Base-by-base conservation (phyloP, 2,113 vertebrate genomes). In the Myxocyprinus asiaticus region DNA sequence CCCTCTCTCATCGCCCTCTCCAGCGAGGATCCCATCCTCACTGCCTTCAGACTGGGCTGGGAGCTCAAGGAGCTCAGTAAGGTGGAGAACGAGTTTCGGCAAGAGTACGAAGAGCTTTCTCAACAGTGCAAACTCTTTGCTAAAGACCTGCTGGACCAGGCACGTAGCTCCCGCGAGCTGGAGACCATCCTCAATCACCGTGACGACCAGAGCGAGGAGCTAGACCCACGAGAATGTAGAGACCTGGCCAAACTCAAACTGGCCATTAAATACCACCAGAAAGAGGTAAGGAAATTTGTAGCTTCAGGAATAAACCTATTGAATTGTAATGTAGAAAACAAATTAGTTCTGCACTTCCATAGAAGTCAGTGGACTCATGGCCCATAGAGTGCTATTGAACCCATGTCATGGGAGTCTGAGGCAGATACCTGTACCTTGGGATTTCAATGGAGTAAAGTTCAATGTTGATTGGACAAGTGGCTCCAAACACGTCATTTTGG, bases 191-290 rank as follows among this genome's bases (percentile, higher is more conserved):
- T 99, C 80, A 98, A 99, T 77, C 96, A 98, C 91, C 89, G 96
- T 82, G 97, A 97, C 88, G 96, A 98, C 91, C 96, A 97, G 85
- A 97, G 95, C 0, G 97, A 98, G 78, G 97, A 98, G 64, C 91
- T 98, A 84, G 97, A 98, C 84, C 95, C 95, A 70, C 92, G 95
- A 4, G 96, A 97, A 87, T 95, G 95, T 88, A 94, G 97, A 22
- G 96, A 99, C 83, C 88, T 98, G 86, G 96, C 96, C 83, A 98
- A 98, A 87, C 93, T 99, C 75, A 99, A 99, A 81, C 94, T 99
- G 85, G 97, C 97, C 89, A 99, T 99, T 93, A 99, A 99, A 87
- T 99, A 99, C 78, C 97, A 99, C 87, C 97, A 99, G 89, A 99
- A 99, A 86, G 97, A 99, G 97, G 97, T 99, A 92, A 88, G 94